Conservation (phyloP, 2,888 invertebrate species). For the Trichacis sp. region DNA sequence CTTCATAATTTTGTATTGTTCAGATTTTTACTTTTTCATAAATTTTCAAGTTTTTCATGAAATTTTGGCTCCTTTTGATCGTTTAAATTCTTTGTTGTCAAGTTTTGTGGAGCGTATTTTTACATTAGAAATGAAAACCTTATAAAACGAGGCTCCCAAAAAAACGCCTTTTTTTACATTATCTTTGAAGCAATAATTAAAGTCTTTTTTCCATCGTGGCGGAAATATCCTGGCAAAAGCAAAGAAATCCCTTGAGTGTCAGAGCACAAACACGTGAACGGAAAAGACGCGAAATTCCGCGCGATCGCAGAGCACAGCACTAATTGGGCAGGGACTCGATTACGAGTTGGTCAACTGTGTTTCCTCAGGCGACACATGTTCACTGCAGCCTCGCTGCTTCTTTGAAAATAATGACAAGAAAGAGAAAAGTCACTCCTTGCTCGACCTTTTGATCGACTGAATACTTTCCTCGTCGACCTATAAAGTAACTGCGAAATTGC, state of each 20-base stretch:
- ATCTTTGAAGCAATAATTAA: constrained; percentile 2
- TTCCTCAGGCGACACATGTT: constrained; percentile 53
- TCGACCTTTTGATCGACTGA: neutral
- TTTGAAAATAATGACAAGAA: constrained; percentile 8
- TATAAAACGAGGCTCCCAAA: neutral
- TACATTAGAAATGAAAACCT: neutral
- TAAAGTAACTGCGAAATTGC: too few species aligned
- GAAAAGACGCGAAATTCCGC: constrained; percentile 11
- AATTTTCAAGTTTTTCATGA: too few species aligned
- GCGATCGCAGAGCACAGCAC: constrained; percentile 52
- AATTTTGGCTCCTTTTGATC: too few species aligned
- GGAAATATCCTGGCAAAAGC: constrained; percentile 3
- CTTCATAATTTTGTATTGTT: too few species aligned
- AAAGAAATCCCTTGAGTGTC: constrained; percentile 12
- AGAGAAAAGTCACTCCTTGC: neutral
- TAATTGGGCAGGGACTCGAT: constrained; percentile 65
- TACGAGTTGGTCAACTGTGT: constrained; percentile 54
- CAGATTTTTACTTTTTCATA: too few species aligned
- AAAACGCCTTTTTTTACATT: neutral
- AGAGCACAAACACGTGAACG: constrained; percentile 9
- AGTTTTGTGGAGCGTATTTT: too few species aligned
- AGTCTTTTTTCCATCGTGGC: constrained; percentile 12
- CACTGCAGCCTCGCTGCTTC: constrained; percentile 22
- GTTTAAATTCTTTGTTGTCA: too few species aligned
- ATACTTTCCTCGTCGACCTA: too few species aligned